These are phyloP conservation scores for Pygmarrhopalites habei DNA, from an alignment of 1,140 invertebrate species.

Conservation along the genomic window DNA sequence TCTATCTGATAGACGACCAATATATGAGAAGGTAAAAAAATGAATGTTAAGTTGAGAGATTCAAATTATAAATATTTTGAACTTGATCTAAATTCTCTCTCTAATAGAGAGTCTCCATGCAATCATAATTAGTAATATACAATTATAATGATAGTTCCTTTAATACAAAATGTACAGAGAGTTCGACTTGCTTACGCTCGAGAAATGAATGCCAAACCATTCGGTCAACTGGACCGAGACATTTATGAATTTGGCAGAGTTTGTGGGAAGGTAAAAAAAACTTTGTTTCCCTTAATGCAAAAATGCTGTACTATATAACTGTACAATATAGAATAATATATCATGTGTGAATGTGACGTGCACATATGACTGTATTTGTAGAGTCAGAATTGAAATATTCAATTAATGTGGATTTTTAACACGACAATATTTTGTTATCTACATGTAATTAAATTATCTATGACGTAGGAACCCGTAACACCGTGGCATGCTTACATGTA, in stretches of 20 bases:
- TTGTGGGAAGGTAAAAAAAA: slow-evolving; percentile 1
- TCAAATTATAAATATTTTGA: neutral
- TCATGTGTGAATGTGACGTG: too few species aligned
- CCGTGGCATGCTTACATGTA: slow-evolving; percentile 9
- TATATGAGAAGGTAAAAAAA: neutral
- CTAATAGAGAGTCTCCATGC: too few species aligned
- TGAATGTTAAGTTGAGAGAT: neutral
- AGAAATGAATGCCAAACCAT: neutral
- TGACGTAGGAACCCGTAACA: neutral
- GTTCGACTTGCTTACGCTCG: neutral
- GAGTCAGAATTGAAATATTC: too few species aligned
- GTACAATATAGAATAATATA: too few species aligned
- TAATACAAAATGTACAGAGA: neutral
- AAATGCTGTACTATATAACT: too few species aligned
- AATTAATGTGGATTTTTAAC: too few species aligned
- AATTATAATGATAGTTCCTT: neutral
- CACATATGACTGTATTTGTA: too few species aligned
- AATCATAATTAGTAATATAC: neutral
- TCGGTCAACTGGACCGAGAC: neutral
- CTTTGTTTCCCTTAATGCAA: too few species aligned
- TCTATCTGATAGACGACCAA: neutral
- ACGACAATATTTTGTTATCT: too few species aligned
- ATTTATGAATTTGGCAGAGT: slow-evolving; percentile 3
- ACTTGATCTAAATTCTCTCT: too few species aligned
- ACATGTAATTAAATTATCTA: neutral